Conservation (phyloP, 1,140 invertebrate species). For the Popillia japonica region DNA sequence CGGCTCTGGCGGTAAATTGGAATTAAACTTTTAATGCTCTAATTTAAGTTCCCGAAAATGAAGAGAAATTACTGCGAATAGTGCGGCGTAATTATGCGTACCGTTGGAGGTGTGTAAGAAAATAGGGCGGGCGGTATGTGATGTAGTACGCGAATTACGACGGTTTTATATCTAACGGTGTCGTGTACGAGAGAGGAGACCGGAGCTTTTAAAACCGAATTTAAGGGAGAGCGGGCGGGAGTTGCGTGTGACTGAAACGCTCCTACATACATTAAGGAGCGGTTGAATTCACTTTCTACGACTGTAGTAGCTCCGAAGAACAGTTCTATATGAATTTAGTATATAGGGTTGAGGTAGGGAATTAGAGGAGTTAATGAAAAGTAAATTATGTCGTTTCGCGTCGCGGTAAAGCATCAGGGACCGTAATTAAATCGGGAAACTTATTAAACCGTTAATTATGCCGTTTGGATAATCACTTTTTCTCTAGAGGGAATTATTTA, state of each 20-base stretch:
- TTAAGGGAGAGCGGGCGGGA: no score
- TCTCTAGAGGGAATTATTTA: no score
- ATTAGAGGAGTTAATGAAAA: conserved; percentile 5
- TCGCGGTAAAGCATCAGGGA: neutral
- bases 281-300: neutral
- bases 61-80: conserved; percentile 30
- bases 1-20: conserved; percentile 5
- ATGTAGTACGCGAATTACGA: neutral
- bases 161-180: no score
- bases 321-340: neutral
- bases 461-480: no score
- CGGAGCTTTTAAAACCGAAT: neutral
- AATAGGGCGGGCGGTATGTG: neutral
- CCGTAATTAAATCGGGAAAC: neutral
- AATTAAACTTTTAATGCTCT: conserved; percentile 31
- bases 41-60: conserved; percentile 32
- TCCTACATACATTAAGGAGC: neutral
- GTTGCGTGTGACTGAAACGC: no score
- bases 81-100: conserved; percentile 25
- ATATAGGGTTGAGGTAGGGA: neutral
- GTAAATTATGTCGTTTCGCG: conserved; percentile 4
- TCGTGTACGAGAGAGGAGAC: no score
- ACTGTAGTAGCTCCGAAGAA: no score
- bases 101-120: neutral
- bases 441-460: neutral